Conservation (phyloP, 2,113 vertebrate genomes). For the Barbus barbus region DNA sequence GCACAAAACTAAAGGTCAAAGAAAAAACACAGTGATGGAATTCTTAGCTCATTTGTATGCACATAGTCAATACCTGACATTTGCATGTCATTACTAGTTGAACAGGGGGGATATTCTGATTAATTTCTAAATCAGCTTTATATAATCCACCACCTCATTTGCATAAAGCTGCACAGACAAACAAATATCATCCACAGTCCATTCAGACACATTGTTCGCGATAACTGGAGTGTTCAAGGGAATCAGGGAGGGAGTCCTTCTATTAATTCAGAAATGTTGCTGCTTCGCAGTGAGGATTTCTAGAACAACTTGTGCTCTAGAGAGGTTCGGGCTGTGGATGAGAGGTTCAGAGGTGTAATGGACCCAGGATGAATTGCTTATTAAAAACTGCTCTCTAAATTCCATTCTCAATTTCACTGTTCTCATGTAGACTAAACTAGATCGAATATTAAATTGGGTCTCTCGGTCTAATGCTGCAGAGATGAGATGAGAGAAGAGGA, state of each 20-base stretch:
- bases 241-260: neutral
- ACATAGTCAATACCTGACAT: neutral
- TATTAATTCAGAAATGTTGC: neutral
- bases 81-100: slow-evolving; percentile 7
- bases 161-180: neutral
- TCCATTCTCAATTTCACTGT: slow-evolving; percentile 10
- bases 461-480: neutral
- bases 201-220: neutral
- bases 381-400: slow-evolving; percentile 3
- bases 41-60: neutral
- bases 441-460: slow-evolving; percentile 1
- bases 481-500: neutral
- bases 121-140: slow-evolving; percentile 3
- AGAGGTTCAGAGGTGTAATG: neutral
- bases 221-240: neutral
- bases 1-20: neutral
- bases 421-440: slow-evolving; percentile 13
- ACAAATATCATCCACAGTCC: neutral
- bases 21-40: neutral
- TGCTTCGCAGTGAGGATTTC: neutral
- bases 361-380: slow-evolving; percentile 23
- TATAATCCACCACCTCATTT: neutral
- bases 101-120: neutral
- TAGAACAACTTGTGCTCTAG: neutral
- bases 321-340: neutral